Base-by-base conservation (phyloP, 2,797 vertebrate species). In the Sebastes melanostomus region DNA sequence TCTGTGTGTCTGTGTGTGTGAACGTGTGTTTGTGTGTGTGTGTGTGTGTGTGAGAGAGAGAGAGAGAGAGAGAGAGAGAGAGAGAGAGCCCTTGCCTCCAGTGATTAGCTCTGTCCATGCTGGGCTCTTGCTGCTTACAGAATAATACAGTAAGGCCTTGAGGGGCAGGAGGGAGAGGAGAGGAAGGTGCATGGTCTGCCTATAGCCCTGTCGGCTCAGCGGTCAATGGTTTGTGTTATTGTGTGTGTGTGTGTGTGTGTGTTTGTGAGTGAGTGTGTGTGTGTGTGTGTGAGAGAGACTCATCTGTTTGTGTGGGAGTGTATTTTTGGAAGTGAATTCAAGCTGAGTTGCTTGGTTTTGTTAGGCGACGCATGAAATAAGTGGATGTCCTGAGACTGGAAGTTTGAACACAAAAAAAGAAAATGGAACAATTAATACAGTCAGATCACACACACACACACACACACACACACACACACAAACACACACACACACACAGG, bases 21-120 rank as follows among this genome's bases (percentile, higher is more conserved):
- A 1, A 4, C 4, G 10, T 34, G 34, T 34, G 34, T 34, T 0
- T 34, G 34, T 34, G 10, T 54, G 78, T 50, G 77, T 30, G 71
- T 58, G 32, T 27, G 27, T 27, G 77, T 38, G 77, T 63, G 70
- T 56, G 75, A 56, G 68, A 70, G 82, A 71, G 71, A 72, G 82
- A 71, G 71, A 72, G 77, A 88, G 86, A 83, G 89, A 82, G 89
- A 88, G 90, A 60, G 68, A 71, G 82, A 72, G 71, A 73, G 77
- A 88, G 86, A 84, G 89, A 82, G 89, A 88, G 90, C 63, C 86
- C 89, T 90, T 93, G 86, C 89, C 86, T 91, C 81, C 87, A 91
- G 93, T 94, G 92, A 94, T 94, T 94, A 94, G 92, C 94, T 95
- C 91, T 91, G 93, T 94, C 90, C 92, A 89, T 92, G 91, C 88